A percentile compares a stretch with the other conserved stretches of the same genome.
phyloP scores from a whole-genome alignment of 2,113 vertebrate species.

The Pteropus alecto region DNA sequence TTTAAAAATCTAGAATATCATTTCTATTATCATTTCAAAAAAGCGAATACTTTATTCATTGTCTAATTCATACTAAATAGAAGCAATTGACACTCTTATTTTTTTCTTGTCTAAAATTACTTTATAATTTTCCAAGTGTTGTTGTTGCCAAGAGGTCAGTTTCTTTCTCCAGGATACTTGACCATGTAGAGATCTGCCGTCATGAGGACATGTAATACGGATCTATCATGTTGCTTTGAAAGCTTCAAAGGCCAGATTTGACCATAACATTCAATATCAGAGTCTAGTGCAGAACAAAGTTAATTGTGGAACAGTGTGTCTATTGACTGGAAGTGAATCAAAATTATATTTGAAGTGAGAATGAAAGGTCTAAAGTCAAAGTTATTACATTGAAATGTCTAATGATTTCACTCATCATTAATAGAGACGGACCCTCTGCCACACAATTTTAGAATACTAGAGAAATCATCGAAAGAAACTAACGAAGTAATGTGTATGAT shows the following conservation, averaged over 20 bases:
- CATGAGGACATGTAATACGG: not conserved
- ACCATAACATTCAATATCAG: not conserved
- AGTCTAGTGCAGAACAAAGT: not conserved
- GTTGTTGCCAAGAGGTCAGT: not conserved
- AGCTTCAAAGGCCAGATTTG: not conserved
- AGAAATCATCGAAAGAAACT: not conserved
- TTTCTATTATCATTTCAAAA: not conserved
- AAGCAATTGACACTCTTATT: not conserved
- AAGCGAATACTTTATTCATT: not conserved
- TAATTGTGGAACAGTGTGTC: not conserved
- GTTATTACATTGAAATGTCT: not conserved
- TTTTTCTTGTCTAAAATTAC: slow-evolving; percentile 37
- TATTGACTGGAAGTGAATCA: not conserved
- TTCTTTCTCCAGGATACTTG: not conserved
- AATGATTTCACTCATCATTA: not conserved
- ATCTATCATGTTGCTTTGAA: not conserved
- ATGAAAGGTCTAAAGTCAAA: not conserved
- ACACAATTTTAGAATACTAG: slow-evolving; percentile 16
- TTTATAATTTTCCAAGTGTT: not conserved
- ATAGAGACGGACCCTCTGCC: not conserved
- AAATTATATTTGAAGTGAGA: not conserved
- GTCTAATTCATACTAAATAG: not conserved
- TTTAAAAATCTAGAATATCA: not conserved
- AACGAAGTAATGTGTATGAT: not conserved
- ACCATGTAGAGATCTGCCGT: not conserved